These are phyloP conservation scores for Cotesia chilonis DNA, from an alignment of 1,140 invertebrate species.

Conservation along the genomic window DNA sequence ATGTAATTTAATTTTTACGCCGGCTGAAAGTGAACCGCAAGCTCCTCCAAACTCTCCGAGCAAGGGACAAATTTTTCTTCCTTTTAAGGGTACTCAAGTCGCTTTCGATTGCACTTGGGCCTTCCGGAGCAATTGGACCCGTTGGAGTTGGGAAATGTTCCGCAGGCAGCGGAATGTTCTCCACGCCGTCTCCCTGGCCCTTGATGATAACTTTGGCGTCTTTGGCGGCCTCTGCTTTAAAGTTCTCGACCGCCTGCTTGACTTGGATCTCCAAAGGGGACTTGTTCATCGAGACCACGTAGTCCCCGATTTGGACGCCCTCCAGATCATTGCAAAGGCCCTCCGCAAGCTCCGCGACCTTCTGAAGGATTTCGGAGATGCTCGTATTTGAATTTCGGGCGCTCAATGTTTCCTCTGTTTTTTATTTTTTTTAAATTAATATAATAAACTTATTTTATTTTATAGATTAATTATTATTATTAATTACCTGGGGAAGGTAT, in stretches of 20 bases:
- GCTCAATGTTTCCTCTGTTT: background rate
- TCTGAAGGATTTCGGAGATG: conserved; percentile 15
- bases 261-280: conserved; percentile 47
- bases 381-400: conserved; percentile 7
- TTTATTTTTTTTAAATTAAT: conserved; percentile 1
- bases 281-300: conserved; percentile 25
- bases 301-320: conserved; percentile 52
- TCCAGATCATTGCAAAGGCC: conserved; percentile 31
- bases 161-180: background rate
- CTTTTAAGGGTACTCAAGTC: conserved; percentile 12
- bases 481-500: background rate
- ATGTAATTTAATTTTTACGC: conserved; percentile 41
- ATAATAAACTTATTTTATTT: too few relatives aligned
- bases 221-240: background rate
- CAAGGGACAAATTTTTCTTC: conserved; percentile 40
- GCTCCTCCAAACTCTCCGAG: conserved; percentile 43
- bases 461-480: background rate
- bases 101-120: background rate
- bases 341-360: conserved; percentile 13
- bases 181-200: conserved; percentile 15
- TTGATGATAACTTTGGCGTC: conserved; percentile 11
- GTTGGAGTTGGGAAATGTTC: background rate
- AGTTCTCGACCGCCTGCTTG: conserved; percentile 32
- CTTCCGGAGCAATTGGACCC: background rate
- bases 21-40: conserved; percentile 41